Evolutionary conservation across 64 coral and sea anemone genomes (phyloP), one percentile per base, ranked within the genome.

Genomic region (Catalaphyllia jardinei): DNA sequence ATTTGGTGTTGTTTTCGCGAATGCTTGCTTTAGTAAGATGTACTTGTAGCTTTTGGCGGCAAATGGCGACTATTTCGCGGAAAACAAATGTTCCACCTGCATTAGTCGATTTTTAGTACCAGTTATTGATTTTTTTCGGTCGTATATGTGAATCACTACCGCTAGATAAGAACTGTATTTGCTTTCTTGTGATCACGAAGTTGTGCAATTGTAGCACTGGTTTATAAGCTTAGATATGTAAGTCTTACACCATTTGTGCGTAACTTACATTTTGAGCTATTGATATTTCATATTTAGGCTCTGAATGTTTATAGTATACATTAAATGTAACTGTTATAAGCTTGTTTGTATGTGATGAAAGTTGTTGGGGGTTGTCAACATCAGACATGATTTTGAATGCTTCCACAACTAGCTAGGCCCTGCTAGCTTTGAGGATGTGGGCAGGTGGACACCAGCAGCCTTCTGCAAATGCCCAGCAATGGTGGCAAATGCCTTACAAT

Each of bases 401-500:
- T 82, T 92, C 75, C 90, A 79, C 87, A 87, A 82, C 82, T 78
- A 87, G 83, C 90, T 92, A 87, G 71, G 75, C 81, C 33, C 65
- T 24, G 71, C 33, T 85, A 85, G 81, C 64, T 92, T 77, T 87
- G 76, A 91, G 27, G 79, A 92, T 92, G 90, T 92, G 90, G 90
- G 90, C 90, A 84, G 86, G 76, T 51, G 83, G 90, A 79, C 38
- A 92, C 38, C 90, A 92, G 42, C 72, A 84, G 35, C 54, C 80
- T 24, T 55, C 79, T 75, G 81, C 63, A 71, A 71, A 85, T 85
- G 63, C 62, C 81, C 81, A 85, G 81, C 90, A 92, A 79, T 92
- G 93, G 93, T 94, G 93, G 93, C 93, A 88, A 73, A 92, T 92
- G 90, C 64, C 79, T 87, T 92, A 92, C 73, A 86, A 86, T 74